Evolutionary conservation across 2,888 invertebrate genomes (phyloP).

Genomic region (Megamerina dolium): DNA sequence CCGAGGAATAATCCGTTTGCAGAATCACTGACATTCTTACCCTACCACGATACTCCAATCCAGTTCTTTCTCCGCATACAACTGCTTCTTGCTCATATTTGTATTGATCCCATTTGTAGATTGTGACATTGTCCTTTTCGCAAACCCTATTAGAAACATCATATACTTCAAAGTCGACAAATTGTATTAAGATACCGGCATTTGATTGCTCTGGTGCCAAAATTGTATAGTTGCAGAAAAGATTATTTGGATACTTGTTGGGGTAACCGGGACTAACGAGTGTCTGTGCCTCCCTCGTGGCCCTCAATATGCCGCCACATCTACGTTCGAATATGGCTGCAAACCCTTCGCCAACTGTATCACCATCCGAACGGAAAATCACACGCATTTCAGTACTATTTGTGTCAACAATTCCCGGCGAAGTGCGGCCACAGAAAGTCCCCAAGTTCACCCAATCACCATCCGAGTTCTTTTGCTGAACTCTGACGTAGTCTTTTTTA

Average conservation of each 20-base stretch:
- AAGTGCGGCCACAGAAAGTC: slow-evolving; percentile 62
- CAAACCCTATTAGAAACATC: slow-evolving; percentile 54
- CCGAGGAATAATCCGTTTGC: slow-evolving; percentile 51
- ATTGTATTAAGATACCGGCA: slow-evolving; percentile 28
- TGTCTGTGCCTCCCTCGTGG: slow-evolving; percentile 50
- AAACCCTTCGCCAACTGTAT: slow-evolving; percentile 67
- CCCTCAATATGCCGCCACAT: slow-evolving; percentile 70
- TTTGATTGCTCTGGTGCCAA: slow-evolving; percentile 38
- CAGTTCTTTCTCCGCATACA: slow-evolving; percentile 52
- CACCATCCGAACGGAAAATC: slow-evolving; percentile 64
- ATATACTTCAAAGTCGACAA: slow-evolving; percentile 55
- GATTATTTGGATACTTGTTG: slow-evolving; percentile 53
- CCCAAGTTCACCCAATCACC: slow-evolving; percentile 33
- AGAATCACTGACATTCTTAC: slow-evolving; percentile 52
- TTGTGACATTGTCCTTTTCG: slow-evolving; percentile 55
- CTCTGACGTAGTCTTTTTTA: slow-evolving; percentile 68
- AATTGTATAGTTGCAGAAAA: slow-evolving; percentile 65
- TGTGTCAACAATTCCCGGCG: slow-evolving; percentile 57
- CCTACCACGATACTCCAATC: slow-evolving; percentile 41
- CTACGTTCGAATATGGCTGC: slow-evolving; percentile 57
- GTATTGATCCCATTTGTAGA: slow-evolving; percentile 26
- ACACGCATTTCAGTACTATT: slow-evolving; percentile 64
- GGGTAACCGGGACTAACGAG: slow-evolving; percentile 76
- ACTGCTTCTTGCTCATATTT: slow-evolving; percentile 17
- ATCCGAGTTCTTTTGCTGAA: slow-evolving; percentile 52